These are phyloP conservation scores for Sus cebifrons DNA, from an alignment of 2,797 vertebrate genomes.

Conservation along the genomic window DNA sequence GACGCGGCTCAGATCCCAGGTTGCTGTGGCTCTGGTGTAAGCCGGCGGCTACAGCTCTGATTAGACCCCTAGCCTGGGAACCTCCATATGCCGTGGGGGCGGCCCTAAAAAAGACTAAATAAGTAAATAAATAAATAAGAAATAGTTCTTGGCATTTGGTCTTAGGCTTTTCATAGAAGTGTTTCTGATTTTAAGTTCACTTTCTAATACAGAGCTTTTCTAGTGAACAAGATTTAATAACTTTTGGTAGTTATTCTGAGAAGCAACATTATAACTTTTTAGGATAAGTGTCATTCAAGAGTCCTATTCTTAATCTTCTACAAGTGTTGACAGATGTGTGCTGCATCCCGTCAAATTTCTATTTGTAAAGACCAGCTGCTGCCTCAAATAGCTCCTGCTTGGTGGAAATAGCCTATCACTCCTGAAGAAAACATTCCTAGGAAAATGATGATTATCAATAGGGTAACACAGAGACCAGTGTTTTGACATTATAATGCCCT, in stretches of 20 bases:
- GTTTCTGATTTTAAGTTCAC: conserved; percentile 37
- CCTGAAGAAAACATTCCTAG: neutral
- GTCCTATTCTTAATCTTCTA: conserved; percentile 50
- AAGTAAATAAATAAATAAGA: neutral
- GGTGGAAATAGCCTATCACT: conserved; percentile 40
- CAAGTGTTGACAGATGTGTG: conserved; percentile 47
- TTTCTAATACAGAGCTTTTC: neutral
- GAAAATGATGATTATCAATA: conserved; percentile 31
- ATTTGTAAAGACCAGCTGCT: conserved; percentile 54
- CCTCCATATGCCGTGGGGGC: no score
- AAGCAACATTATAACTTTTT: conserved; percentile 15
- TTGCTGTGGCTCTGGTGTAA: no score
- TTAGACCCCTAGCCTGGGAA: no score
- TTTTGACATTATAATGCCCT: neutral
- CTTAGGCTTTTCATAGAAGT: neutral
- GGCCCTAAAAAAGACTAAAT: no score
- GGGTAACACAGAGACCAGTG: neutral
- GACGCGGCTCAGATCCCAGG: no score
- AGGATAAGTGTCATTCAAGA: conserved; percentile 55
- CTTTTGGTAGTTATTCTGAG: conserved; percentile 35
- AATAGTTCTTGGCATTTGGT: neutral
- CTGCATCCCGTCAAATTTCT: conserved; percentile 21
- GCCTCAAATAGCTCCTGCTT: neutral
- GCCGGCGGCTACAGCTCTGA: no score
- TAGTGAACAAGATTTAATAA: neutral